These are phyloP conservation scores for Bunonema sp. DNA, from an alignment of 2,888 invertebrate genomes.

Conservation along the genomic window DNA sequence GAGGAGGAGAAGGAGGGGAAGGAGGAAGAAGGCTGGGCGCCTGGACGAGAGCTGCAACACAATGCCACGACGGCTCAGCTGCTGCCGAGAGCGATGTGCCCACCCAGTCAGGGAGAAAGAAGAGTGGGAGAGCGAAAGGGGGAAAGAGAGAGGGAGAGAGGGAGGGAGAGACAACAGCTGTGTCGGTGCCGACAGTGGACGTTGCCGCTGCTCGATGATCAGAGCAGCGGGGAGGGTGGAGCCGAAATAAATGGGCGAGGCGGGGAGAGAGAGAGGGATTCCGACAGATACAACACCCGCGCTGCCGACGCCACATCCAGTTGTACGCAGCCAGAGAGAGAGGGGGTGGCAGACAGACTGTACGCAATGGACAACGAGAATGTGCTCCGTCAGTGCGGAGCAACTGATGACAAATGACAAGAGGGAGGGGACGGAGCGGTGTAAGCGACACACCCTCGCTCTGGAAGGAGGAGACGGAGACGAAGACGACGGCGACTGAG, in stretches of 20 bases:
- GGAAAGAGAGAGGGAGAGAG: not conserved
- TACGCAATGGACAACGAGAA: not conserved
- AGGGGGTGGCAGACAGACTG: not conserved
- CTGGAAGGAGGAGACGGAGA: too few species aligned
- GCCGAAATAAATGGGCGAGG: not conserved
- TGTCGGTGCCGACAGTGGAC: not conserved
- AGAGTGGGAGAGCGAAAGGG: not conserved
- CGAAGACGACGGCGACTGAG: too few species aligned
- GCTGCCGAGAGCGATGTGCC: not conserved
- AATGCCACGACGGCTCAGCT: not conserved
- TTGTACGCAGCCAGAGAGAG: not conserved
- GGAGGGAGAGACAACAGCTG: not conserved
- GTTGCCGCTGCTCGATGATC: not conserved
- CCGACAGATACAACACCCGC: too few species aligned
- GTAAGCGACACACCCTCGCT: too few species aligned
- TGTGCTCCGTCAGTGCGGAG: not conserved
- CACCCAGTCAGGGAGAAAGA: not conserved
- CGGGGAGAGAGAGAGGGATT: not conserved
- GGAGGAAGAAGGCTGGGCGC: not conserved
- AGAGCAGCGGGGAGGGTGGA: not conserved
- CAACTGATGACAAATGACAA: not conserved
- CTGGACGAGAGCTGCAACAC: not conserved
- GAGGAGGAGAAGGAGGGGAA: not conserved
- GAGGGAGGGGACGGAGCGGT: not conserved
- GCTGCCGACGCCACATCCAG: not conserved